Base-by-base conservation (phyloP, 2,797 vertebrate genomes). In the Acanthurus tractus region DNA sequence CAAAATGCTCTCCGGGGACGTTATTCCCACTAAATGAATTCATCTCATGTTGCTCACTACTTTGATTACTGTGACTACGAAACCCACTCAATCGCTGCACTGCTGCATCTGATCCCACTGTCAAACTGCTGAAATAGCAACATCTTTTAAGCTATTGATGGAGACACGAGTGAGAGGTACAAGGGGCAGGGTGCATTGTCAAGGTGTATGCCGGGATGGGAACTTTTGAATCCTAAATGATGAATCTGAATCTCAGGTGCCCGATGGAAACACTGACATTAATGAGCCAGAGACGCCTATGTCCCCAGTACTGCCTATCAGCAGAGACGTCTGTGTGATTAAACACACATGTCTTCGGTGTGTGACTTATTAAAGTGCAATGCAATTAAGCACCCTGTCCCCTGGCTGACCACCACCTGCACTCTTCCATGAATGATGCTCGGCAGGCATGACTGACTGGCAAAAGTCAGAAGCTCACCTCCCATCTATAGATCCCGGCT, bases 301-400 rank as follows among this genome's bases (percentile, higher is more conserved):
- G 76, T 75, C 86, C 82, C 56, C 78, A 65, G 61, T n/a, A 46
- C 71, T 62, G 82, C 73, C 83, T 76, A 84, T 89, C 85, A 86
- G 65, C 69, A 45, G 72, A 82, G 83, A 90, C 79, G 81, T 89
- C 84, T 83, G 86, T 81, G 70, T 90, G 90, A 93, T 92, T 93
- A 90, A 93, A 88, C 72, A 76, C 75, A 84, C 66, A 71, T 78
- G 81, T 86, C 84, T 85, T 84, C 86, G 80, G 69, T 49, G 63
- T 92, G 87, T 91, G 86, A 94, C 93, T 94, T 93, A 94, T 94
- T 92, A 91, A 92, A 92, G 90, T 82, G 89, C 84, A 87, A 75
- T 85, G 88, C 90, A 94, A 94, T 95, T 94, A 94, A 84, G 70
- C 81, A 77, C 52, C 64, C 61, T 36, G 83, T 93, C 91, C 92